These are phyloP conservation scores for Catharus ustulatus DNA, from an alignment of 2,797 vertebrate species.

Conservation along the genomic window DNA sequence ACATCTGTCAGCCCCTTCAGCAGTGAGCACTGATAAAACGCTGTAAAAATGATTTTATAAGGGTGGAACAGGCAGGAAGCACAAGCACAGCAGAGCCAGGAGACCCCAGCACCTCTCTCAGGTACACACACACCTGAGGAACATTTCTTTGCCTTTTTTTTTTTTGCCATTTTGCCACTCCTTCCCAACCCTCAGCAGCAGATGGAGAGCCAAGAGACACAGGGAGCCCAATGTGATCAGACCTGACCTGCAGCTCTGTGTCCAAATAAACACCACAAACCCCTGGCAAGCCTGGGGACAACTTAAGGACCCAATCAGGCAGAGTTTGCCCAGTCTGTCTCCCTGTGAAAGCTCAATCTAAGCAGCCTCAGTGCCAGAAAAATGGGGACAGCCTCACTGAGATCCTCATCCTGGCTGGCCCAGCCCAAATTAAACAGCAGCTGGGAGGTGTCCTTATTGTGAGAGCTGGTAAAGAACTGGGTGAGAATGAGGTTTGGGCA, in stretches of 20 bases:
- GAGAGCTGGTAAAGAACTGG: not conserved
- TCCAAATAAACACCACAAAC: not conserved
- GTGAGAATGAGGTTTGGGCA: not conserved
- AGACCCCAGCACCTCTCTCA: not conserved
- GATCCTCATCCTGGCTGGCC: not conserved
- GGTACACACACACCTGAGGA: not conserved
- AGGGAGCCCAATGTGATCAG: rapidly evolving
- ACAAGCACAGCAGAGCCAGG: rapidly evolving
- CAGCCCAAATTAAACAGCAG: not conserved
- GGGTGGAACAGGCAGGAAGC: not conserved
- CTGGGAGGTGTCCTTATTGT: not conserved
- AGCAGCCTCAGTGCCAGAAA: not conserved
- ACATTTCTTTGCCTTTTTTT: too few relatives aligned
- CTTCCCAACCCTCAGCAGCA: not conserved
- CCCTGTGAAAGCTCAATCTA: not conserved
- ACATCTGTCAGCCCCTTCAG: not conserved
- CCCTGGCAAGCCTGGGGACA: not conserved
- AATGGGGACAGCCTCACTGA: not conserved
- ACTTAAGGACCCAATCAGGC: not conserved
- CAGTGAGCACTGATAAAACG: not conserved
- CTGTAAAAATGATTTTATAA: not conserved
- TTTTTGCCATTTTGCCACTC: not conserved
- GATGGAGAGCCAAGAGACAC: not conserved
- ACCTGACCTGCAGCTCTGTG: not conserved
- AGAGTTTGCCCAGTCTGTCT: not conserved